Base-by-base conservation (phyloP, 92 coral and sea anemone genomes). In the Epizoanthus scotinus region DNA sequence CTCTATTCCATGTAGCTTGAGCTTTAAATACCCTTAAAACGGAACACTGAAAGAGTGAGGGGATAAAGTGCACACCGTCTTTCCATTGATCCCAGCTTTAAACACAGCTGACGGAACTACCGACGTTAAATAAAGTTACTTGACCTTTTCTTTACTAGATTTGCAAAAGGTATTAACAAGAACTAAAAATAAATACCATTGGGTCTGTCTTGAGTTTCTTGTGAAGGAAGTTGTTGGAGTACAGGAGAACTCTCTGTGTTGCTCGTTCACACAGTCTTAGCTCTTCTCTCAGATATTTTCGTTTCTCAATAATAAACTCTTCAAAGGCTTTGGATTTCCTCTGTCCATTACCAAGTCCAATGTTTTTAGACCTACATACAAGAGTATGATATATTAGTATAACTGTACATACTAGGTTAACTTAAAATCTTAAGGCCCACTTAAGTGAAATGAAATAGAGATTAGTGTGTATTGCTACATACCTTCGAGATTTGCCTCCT, bases 311-410 rank as follows among this genome's bases (percentile, higher is more conserved):
- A 17, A 95, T 82, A 80, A 85, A 95, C 26, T 86, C 90, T 71
- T 95, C 99, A 87, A 93, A 95, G 40, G 85, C 95, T 60, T 88
- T 84, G 8, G 98, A 93, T 67, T 95, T 95, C 56, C 99, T 91
- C 64, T 95, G 99, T 12, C 99, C 99, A 91, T 95, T 95, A 25
- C 99, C 99, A 31, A 95, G 91, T 7, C 99, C 99, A 82, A 95
- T 95, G 67, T 89, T 93, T 67, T 89, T 93, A 34, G 93, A 87
- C 75, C 99, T 95, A 54, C 22, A 77, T 6, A 42, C 8, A 0
- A 42, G 13, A 42, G 8, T 42, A 7, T 42, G 50, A 42, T 42
- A 6, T 42, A 42, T 6, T 7, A 42, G 0, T 5, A 5, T 5
- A 0, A 42, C 1, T 42, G 10, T 7, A 5, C 6, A 3, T 31